Conservation (phyloP, 2,113 vertebrate genomes). For the Syngnathoides biaculeatus region DNA sequence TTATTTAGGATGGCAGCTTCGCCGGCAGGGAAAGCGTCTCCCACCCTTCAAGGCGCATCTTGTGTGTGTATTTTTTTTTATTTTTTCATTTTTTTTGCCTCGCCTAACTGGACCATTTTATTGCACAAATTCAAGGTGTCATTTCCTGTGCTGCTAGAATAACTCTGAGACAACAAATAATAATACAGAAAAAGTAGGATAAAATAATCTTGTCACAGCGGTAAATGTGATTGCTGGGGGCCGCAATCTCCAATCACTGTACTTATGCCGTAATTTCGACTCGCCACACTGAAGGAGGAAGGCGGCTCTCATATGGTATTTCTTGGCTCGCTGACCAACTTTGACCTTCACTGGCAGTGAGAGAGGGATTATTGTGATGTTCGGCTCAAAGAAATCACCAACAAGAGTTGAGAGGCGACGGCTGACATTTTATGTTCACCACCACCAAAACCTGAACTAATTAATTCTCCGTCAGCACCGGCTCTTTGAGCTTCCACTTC, state of each 20-base stretch:
- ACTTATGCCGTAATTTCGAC: constrained; percentile 99
- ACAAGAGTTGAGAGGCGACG: constrained; percentile 86
- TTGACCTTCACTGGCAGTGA: constrained; percentile 94
- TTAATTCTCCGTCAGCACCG: constrained; percentile 82
- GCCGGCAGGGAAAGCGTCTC: constrained; percentile 69
- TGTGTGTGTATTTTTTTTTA: constrained; percentile 59
- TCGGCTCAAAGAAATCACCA: constrained; percentile 89
- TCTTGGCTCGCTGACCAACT: constrained; percentile 99
- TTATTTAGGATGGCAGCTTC: constrained; percentile 75
- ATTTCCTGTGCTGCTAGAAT: constrained; percentile 97
- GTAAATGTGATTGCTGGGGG: constrained; percentile 98
- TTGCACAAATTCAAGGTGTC: constrained; percentile 99
- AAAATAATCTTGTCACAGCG: constrained; percentile 99
- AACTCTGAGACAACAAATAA: constrained; percentile 99
- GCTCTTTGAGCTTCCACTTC: constrained; percentile 69
- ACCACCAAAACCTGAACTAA: constrained; percentile 79
- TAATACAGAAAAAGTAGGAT: constrained; percentile 99
- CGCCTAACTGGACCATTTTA: constrained; percentile 94
- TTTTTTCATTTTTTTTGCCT: constrained; percentile 85
- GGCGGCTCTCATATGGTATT: constrained; percentile 97
- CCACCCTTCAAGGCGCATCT: constrained; percentile 72
- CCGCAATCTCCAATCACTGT: constrained; percentile 95
- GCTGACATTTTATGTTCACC: constrained; percentile 80
- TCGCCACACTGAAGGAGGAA: constrained; percentile 88
- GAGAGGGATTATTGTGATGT: constrained; percentile 87